A percentile compares a stretch with the other conserved stretches of the same genome.
These are phyloP conservation scores for Arbacia lixula DNA, from an alignment of 53 echinoderm and acorn worm species.

Conservation along the genomic window DNA sequence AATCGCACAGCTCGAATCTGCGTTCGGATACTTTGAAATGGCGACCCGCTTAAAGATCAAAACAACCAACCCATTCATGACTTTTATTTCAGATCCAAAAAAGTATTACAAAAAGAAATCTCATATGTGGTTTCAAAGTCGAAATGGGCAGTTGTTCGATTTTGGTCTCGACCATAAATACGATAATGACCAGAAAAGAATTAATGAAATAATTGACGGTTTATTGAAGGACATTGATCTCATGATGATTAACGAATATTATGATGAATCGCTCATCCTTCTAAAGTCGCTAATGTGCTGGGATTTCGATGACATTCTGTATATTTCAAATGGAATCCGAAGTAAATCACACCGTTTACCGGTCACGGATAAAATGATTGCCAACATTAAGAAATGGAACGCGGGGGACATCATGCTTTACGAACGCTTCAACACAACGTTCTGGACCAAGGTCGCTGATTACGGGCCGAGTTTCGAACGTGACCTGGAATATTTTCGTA, in stretches of 20 bases:
- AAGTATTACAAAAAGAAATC: not conserved
- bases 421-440: slow-evolving; percentile 65
- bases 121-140: not conserved
- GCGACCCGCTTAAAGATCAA: slow-evolving; percentile 1
- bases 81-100: slow-evolving; percentile 40
- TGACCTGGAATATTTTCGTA: slow-evolving; percentile 48
- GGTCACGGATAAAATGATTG: not conserved
- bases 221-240: slow-evolving; percentile 48
- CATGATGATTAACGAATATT: slow-evolving; percentile 62
- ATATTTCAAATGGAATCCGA: slow-evolving; percentile 50
- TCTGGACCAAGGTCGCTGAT: slow-evolving; percentile 58
- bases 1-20: slow-evolving; percentile 61
- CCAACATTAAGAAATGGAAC: slow-evolving; percentile 54
- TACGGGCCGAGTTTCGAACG: slow-evolving; percentile 56
- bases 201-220: slow-evolving; percentile 28
- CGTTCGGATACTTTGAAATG: slow-evolving; percentile 61
- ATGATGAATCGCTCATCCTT: slow-evolving; percentile 64
- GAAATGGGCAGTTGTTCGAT: slow-evolving; percentile 61
- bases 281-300: slow-evolving; percentile 60
- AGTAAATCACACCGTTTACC: slow-evolving; percentile 41
- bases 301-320: slow-evolving; percentile 59
- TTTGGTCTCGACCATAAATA: slow-evolving; percentile 47
- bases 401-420: slow-evolving; percentile 57
- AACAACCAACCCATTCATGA: slow-evolving; percentile 39
- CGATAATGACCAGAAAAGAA: not conserved